Conservation (phyloP, 1,140 invertebrate genomes). For the Hestina assimilis region DNA sequence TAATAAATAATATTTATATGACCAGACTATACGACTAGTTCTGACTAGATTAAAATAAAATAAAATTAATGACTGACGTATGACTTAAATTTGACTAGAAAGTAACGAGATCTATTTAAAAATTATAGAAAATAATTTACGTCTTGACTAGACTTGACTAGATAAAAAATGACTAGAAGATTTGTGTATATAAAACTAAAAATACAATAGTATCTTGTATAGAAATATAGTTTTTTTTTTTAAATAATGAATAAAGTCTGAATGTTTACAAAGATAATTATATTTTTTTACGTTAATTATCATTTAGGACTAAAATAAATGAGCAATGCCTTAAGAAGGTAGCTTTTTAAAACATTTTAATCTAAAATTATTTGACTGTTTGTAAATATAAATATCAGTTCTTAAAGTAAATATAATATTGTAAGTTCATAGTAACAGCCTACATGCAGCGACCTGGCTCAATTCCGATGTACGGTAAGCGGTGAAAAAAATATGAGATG, state of each 20-base stretch:
- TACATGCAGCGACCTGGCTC: conserved; percentile 9
- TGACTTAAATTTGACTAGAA: conserved; percentile 1
- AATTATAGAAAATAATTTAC: not conserved
- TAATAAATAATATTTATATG: not conserved
- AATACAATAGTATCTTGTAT: too few species aligned
- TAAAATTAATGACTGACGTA: not conserved
- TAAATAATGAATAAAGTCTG: too few species aligned
- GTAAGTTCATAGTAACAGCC: conserved; percentile 1
- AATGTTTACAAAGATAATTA: too few species aligned
- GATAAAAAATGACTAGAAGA: not conserved
- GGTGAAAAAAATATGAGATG: conserved; percentile 63
- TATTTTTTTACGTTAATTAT: too few species aligned
- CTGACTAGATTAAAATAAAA: not conserved
- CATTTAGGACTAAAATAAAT: too few species aligned
- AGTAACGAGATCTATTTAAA: not conserved
- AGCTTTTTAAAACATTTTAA: too few species aligned
- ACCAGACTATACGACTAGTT: not conserved
- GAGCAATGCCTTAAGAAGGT: too few species aligned
- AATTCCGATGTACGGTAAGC: conserved; percentile 42
- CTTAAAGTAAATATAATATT: not conserved
- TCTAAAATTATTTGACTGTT: too few species aligned
- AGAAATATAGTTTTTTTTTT: too few species aligned
- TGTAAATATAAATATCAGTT: not conserved
- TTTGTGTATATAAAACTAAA: not conserved
- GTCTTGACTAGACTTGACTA: not conserved